Conservation (phyloP, 2,888 invertebrate species). For the Ceraclea dissimilis region DNA sequence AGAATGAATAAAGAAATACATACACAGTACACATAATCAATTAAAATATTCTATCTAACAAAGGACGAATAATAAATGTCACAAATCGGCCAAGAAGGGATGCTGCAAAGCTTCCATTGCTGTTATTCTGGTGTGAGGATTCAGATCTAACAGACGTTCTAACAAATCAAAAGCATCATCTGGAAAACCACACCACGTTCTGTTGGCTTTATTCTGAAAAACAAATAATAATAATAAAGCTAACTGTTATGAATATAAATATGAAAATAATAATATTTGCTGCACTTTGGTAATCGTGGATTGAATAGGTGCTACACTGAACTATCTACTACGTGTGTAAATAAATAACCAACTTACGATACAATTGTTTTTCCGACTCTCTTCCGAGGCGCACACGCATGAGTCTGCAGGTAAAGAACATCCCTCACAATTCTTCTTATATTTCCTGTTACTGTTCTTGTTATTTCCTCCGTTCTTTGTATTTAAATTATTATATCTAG, state of each 20-base stretch:
- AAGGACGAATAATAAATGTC: slow-evolving; percentile 15
- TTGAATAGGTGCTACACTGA: too few species aligned
- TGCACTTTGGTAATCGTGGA: too few species aligned
- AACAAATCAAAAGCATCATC: slow-evolving; percentile 68
- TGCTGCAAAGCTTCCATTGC: slow-evolving; percentile 70
- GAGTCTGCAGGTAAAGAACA: slow-evolving; percentile 13
- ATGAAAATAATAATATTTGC: neutral
- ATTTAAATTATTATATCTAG: neutral
- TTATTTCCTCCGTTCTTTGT: too few species aligned
- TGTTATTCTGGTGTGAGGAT: slow-evolving; percentile 65
- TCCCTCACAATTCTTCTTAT: neutral
- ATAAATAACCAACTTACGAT: slow-evolving; percentile 11
- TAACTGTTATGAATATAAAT: neutral
- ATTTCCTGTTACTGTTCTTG: neutral
- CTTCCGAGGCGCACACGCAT: slow-evolving; percentile 16
- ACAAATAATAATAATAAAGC: neutral
- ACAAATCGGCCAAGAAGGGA: slow-evolving; percentile 53
- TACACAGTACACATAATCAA: too few species aligned
- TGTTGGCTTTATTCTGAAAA: slow-evolving; percentile 22
- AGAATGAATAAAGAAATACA: too few species aligned
- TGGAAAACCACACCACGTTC: slow-evolving; percentile 48
- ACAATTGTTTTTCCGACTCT: slow-evolving; percentile 1
- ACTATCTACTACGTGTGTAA: neutral
- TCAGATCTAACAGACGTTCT: slow-evolving; percentile 63
- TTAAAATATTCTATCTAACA: too few species aligned